phyloP scores from a whole-genome alignment of 2,797 vertebrate species.

The Alca torda region DNA sequence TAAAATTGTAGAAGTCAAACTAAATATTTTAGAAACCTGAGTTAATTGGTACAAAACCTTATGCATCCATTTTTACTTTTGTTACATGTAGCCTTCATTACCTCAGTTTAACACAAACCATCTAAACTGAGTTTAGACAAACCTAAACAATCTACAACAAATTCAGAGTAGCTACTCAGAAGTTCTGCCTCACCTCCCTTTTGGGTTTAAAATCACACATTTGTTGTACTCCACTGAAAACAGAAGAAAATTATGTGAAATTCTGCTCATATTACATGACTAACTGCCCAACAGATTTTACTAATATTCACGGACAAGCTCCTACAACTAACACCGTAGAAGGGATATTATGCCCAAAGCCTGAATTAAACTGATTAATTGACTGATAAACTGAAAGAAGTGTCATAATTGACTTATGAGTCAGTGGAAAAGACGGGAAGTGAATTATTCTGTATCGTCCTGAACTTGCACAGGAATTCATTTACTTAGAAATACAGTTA shows the following conservation, averaged over 20 bases:
- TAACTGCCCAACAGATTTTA: not conserved
- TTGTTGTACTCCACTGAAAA: not conserved
- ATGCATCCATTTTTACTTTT: not conserved
- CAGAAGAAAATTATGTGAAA: not conserved
- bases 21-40: not conserved
- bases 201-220: not conserved
- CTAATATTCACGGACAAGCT: not conserved
- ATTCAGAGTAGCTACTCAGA: not conserved
- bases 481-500: not conserved
- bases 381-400: not conserved
- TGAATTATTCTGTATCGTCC: not conserved
- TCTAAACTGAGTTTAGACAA: not conserved
- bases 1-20: not conserved
- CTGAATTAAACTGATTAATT: not conserved
- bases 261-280: not conserved
- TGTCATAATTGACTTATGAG: not conserved
- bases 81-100: not conserved
- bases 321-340: not conserved
- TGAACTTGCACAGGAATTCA: not conserved
- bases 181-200: not conserved
- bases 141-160: not conserved
- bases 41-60: not conserved
- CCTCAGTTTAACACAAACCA: not conserved
- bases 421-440: conserved; percentile 12
- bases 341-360: not conserved